Conservation (phyloP, 2,888 invertebrate genomes). For the Gisinianus flammeolus region DNA sequence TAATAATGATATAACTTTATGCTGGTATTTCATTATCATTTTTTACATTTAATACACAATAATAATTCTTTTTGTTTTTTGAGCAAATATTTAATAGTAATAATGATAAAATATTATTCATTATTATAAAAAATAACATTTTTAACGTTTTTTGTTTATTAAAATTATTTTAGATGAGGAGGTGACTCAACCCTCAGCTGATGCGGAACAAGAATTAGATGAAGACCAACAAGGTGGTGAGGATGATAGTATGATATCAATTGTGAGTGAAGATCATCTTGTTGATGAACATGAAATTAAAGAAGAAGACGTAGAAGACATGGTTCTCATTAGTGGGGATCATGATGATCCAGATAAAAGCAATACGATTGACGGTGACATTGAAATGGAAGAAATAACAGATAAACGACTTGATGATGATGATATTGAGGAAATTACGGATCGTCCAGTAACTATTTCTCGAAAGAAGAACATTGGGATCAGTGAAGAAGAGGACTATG, state of each 20-base stretch:
- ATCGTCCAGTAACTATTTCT: neutral
- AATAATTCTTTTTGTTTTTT: too few relatives aligned
- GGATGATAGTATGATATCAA: neutral
- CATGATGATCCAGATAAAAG: neutral
- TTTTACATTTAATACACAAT: too few relatives aligned
- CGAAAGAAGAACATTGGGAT: too few relatives aligned
- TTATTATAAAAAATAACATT: neutral
- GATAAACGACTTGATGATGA: neutral
- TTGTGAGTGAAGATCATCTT: neutral
- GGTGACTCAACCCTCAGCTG: neutral
- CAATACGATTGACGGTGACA: neutral
- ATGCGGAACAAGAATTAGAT: neutral
- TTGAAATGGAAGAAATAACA: neutral
- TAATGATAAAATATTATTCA: too few relatives aligned
- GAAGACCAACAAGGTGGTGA: neutral
- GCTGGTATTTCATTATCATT: too few relatives aligned
- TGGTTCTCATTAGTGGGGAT: neutral
- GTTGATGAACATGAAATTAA: slow-evolving; percentile 8
- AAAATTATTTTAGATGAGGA: neutral
- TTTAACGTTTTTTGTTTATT: neutral
- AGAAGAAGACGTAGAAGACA: neutral
- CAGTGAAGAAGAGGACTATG: neutral
- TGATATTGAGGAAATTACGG: neutral
- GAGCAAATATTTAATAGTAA: too few relatives aligned
- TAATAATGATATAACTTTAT: too few relatives aligned